These are phyloP conservation scores for Scaptomyza cyrtandrae DNA, from an alignment of 2,888 invertebrate genomes.

Conservation along the genomic window DNA sequence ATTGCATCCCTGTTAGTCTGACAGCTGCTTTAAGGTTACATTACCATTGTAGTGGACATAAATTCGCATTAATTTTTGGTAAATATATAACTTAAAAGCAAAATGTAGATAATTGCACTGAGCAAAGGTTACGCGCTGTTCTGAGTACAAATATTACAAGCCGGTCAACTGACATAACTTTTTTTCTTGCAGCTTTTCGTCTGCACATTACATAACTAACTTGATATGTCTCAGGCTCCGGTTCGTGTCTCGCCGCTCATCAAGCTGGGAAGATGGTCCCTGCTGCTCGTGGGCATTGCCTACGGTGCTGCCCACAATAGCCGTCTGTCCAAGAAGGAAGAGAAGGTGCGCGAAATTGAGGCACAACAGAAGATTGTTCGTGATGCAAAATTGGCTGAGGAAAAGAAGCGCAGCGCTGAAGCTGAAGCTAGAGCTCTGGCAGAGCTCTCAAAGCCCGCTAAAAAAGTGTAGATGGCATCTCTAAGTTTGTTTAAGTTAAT, in stretches of 20 bases:
- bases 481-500: constrained; percentile 57
- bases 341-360: constrained; percentile 88
- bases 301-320: constrained; percentile 91
- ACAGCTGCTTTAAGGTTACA: constrained; percentile 79
- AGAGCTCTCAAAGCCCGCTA: constrained; percentile 68
- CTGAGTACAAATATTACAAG: neutral
- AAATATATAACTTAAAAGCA: constrained; percentile 42
- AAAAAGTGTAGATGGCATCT: constrained; percentile 42
- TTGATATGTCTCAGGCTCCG: constrained; percentile 86
- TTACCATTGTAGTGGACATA: constrained; percentile 45
- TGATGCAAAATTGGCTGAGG: constrained; percentile 89
- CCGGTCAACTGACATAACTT: constrained; percentile 9
- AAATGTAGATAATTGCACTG: neutral
- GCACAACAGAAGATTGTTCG: constrained; percentile 88
- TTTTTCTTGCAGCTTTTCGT: constrained; percentile 56
- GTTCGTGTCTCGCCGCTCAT: constrained; percentile 93
- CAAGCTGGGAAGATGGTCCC: constrained; percentile 93
- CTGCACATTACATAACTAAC: constrained; percentile 79
- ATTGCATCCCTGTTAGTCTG: constrained; percentile 53
- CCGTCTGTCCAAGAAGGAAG: constrained; percentile 89
- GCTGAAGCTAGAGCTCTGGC: constrained; percentile 79
- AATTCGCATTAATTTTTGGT: constrained; percentile 58
- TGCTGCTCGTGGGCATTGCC: constrained; percentile 89
- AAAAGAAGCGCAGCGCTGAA: constrained; percentile 88
- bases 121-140: too few species aligned